Conservation (phyloP, 2,113 vertebrate genomes). For the Muscicapa adusta region DNA sequence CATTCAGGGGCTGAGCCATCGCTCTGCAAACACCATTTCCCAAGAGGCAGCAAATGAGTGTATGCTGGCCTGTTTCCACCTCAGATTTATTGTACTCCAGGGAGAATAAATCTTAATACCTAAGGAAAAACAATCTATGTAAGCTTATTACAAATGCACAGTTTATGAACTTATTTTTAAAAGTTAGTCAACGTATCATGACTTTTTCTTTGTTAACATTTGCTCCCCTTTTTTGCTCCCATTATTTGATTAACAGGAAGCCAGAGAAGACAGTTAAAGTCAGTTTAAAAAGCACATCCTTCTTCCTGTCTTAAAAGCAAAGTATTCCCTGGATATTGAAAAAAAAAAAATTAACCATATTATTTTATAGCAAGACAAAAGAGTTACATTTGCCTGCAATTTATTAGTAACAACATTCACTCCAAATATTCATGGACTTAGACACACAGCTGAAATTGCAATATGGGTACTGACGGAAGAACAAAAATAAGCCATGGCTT, state of each 20-base stretch:
- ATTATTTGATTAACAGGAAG: background rate
- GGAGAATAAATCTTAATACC: background rate
- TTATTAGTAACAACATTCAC: background rate
- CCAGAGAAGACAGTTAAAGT: background rate
- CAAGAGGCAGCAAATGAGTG: background rate
- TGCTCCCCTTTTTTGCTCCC: background rate
- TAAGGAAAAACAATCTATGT: background rate
- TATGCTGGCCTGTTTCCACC: background rate
- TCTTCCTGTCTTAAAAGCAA: background rate
- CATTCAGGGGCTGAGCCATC: background rate
- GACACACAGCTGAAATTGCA: background rate
- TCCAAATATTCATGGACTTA: background rate
- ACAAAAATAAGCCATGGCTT: background rate
- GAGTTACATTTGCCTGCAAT: background rate
- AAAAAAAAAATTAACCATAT: background rate
- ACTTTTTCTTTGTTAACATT: fast-evolving
- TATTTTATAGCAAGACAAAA: background rate
- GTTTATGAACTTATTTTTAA: background rate
- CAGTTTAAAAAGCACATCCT: background rate
- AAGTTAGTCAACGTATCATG: background rate
- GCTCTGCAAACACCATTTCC: background rate
- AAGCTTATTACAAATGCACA: background rate
- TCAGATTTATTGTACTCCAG: background rate
- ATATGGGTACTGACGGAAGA: background rate
- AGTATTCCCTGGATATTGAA: background rate